Base-by-base conservation (phyloP, 1,140 invertebrate species). In the Tetramorium alpestre region DNA sequence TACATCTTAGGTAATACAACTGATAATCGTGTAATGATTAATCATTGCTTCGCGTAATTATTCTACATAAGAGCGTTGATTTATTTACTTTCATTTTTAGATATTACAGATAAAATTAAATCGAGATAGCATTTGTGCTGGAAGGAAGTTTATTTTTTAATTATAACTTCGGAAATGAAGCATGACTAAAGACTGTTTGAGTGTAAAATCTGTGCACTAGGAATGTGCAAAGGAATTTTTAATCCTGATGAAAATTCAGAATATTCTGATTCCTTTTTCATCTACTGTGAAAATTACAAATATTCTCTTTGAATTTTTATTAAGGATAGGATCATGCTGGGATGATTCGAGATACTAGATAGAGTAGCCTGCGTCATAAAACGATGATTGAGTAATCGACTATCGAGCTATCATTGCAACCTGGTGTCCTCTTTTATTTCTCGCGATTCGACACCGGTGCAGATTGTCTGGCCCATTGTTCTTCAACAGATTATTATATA, bases 401-500 rank as follows among this genome's bases (percentile, higher is more conserved):
- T 22, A 60, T 73, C 25, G 49, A 84, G 54, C 28, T 62, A 75
- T 84, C 54, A 49, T 16, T 69, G 6, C 2, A 58, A 70, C 44
- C n/a, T 33, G n/a, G 54, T 49, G 41, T 62, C n/a, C 69, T 75
- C 80, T 84, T 84, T 62, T 84, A 75, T 75, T 84, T 75, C 54
- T 73, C 54, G 41, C 41, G 41, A 82, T 73, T 82, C 25, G 38
- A 73, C 41, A 84, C n/a, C 25, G 16, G 41, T 60, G 28, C 38
- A 60, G 5, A 84, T 84, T 54, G 22, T 22, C 69, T 38, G 0
- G 25, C 13, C 67, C 18, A 84, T 75, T 84, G 54, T 84, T 84
- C 80, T 49, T 18, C 22, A 69, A 73, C 11, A 62, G 51, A 73
- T 73, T 84, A 82, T 82, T 82, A 62, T 84, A 75, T 84, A 84